Evolutionary conservation across 2,113 vertebrate species (phyloP).

Genomic region (Balaeniceps rex): DNA sequence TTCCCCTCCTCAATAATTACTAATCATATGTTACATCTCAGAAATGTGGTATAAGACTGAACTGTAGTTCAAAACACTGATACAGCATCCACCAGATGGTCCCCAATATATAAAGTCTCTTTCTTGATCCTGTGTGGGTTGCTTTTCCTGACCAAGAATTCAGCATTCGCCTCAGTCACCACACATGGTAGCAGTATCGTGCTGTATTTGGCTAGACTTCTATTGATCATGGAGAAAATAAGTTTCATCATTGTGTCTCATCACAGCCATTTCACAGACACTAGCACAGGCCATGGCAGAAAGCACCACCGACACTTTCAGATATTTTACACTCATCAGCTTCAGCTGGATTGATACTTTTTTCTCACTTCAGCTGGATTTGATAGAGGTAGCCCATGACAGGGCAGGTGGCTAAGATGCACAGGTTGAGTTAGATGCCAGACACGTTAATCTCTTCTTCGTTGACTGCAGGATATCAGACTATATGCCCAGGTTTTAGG

Average conservation of each 20-base stretch:
- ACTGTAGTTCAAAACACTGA: conserved; percentile 41
- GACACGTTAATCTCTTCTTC: neutral
- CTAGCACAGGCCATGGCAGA: neutral
- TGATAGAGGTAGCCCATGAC: neutral
- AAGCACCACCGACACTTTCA: neutral
- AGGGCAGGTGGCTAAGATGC: neutral
- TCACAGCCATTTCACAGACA: neutral
- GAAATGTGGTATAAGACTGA: conserved; percentile 10
- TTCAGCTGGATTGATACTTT: neutral
- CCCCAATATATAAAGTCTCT: neutral
- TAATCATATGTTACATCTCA: conserved; percentile 23
- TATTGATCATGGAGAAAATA: neutral
- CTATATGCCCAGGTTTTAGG: neutral
- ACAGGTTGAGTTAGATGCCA: neutral
- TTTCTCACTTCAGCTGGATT: neutral
- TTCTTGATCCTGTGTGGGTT: conserved; percentile 36
- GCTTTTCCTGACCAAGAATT: conserved; percentile 47
- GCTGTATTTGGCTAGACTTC: neutral
- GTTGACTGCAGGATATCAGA: neutral
- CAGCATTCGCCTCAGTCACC: neutral
- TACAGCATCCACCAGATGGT: conserved; percentile 41
- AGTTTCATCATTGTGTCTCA: neutral
- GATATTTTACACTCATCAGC: neutral
- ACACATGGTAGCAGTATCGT: neutral
- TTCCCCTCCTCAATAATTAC: conserved; percentile 24